Evolutionary conservation across 2,113 vertebrate species (phyloP), one percentile per base, ranked within the genome.

Genomic region (Nothobranchius furzeri): DNA sequence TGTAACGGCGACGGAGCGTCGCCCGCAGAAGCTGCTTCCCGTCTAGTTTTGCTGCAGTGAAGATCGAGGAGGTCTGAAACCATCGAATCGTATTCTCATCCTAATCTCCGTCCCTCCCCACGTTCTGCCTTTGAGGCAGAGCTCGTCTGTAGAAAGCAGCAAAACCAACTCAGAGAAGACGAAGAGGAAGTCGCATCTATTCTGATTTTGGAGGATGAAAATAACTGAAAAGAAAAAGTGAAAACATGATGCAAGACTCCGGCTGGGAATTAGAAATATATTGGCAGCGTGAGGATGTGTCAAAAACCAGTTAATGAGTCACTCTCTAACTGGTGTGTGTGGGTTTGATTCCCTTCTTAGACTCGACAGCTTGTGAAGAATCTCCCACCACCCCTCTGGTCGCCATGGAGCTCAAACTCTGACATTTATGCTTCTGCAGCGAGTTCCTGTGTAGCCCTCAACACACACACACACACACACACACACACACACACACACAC

Each of bases 141-240:
- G 40, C 60, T 48, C 70, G 73, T 73, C 72, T 73, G 72, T 71
- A 79, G 79, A 46, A 72, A 68, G 76, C 69, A 79, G 74, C 49
- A 71, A 65, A 74, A 52, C 55, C 52, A 70, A 72, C 65, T 83
- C 64, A 40, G 68, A 72, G 72, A 60, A 74, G 70, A 80, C 59
- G 75, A 55, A 68, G 55, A 63, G 54, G 52, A 4, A 4, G n/a
- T 46, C 60, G 6, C 55, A 75, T 72, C 67, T 12, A 42, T 82
- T 78, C 76, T 17, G 71, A 83, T 76, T 80, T 73, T 65, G 57
- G 43, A 36, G 37, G 64, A 82, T 84, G 60, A 84, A 68, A 80
- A 78, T 20, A 20, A 1, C 20, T 20, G 20, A 48, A 7, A 40
- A 7, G 37, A 40, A 40, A 40, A 35, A 45, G 36, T 63, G 57